A percentile compares a stretch with the other conserved stretches of the same genome.
Evolutionary conservation across 2,888 invertebrate species (phyloP).

Genomic region (Ormyrus labotus): DNA sequence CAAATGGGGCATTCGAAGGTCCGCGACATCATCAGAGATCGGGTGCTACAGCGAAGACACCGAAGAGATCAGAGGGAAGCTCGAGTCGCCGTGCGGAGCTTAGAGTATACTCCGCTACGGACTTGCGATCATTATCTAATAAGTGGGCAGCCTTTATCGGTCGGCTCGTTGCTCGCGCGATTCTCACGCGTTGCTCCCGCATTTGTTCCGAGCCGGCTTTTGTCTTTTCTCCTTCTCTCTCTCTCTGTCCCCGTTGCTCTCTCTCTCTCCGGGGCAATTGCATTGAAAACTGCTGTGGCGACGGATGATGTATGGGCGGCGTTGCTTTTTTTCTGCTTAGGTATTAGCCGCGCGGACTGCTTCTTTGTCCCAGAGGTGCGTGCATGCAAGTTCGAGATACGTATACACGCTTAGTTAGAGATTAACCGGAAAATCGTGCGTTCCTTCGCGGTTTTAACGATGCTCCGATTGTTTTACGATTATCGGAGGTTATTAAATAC

Average conservation of each 20-base stretch:
- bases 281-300: background rate
- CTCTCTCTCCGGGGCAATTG: background rate
- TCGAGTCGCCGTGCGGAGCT: background rate
- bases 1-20: background rate
- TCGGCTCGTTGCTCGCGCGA: constrained; percentile 3
- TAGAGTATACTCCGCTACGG: constrained; percentile 7
- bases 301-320: background rate
- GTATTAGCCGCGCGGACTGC: constrained; percentile 3
- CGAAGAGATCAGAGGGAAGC: constrained; percentile 5
- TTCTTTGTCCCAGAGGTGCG: background rate
- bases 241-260: background rate
- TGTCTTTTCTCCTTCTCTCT: background rate
- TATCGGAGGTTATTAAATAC: too few species aligned
- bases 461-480: too few species aligned
- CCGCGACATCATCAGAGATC: background rate
- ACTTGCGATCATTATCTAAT: constrained; percentile 50
- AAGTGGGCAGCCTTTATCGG: constrained; percentile 35
- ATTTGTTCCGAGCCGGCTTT: constrained; percentile 11
- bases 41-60: background rate
- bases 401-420: background rate
- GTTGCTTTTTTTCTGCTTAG: background rate
- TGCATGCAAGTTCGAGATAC: background rate
- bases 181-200: constrained; percentile 41
- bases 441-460: too few species aligned
- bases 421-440: background rate